Percentiles rank a stretch among this genome's conserved stretches.
phyloP scores from a whole-genome alignment of 2,888 invertebrate species.

The Scaptomyza caliginosa region DNA sequence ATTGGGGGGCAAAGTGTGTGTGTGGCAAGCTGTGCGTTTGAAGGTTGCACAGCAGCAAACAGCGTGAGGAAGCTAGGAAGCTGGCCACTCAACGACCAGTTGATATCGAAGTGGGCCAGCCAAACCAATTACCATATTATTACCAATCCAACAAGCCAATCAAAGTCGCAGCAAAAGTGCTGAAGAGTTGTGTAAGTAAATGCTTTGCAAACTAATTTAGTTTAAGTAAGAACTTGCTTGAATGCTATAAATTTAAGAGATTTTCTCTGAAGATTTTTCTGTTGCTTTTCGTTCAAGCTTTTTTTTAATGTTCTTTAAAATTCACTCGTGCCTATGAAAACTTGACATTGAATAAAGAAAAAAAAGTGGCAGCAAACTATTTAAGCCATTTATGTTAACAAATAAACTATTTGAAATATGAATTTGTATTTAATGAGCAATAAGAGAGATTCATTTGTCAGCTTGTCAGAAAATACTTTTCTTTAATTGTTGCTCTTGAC shows the following conservation, averaged over 20 bases:
- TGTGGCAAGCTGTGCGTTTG: conserved; percentile 13
- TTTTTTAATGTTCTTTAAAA: not conserved
- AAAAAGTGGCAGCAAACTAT: conserved; percentile 6
- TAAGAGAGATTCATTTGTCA: conserved; percentile 38
- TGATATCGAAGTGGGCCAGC: conserved; percentile 22
- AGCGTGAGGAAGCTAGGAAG: not conserved
- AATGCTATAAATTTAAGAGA: no score
- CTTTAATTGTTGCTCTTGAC: conserved; percentile 28
- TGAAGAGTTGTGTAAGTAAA: no score
- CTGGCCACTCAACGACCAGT: conserved; percentile 20
- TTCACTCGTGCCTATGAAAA: not conserved
- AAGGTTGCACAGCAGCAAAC: conserved; percentile 18
- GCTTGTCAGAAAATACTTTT: conserved; percentile 34
- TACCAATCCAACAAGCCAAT: not conserved
- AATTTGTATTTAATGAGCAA: conserved; percentile 42
- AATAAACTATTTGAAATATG: conserved; percentile 8
- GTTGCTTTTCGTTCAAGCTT: not conserved
- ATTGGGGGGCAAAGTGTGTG: conserved; percentile 1
- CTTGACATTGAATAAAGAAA: conserved; percentile 9
- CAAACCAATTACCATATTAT: conserved; percentile 55
- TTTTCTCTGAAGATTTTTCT: no score
- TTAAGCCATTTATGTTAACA: not conserved
- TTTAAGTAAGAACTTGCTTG: no score
- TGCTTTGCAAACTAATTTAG: conserved; percentile 20
- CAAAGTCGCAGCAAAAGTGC: conserved; percentile 19